phyloP scores from a whole-genome alignment of 2,888 invertebrate species.

The Andricus quercusramuli region DNA sequence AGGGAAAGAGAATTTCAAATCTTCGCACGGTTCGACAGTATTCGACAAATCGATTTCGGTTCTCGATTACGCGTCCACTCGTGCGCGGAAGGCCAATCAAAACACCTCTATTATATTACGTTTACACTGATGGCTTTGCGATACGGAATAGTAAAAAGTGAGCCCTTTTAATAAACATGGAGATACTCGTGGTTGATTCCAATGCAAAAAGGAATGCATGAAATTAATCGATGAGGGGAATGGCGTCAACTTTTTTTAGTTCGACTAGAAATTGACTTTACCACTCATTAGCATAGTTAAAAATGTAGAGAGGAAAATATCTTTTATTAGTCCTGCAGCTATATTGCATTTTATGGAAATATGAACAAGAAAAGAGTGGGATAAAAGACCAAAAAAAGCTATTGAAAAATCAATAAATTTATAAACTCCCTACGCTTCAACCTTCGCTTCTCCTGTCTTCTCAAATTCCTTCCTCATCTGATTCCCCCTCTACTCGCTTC shows the following conservation, averaged over 20 bases:
- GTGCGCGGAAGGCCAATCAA: conserved; percentile 30
- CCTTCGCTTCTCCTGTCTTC: too few species aligned
- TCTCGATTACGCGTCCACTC: conserved; percentile 45
- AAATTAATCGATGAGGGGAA: not conserved
- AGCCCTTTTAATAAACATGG: conserved; percentile 26
- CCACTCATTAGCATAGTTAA: not conserved
- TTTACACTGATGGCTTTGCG: not conserved
- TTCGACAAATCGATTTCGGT: conserved; percentile 58
- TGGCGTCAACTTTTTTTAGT: not conserved
- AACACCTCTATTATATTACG: conserved; percentile 13
- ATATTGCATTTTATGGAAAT: too few species aligned
- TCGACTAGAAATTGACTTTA: not conserved
- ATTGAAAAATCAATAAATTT: too few species aligned
- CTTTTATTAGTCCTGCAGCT: not conserved
- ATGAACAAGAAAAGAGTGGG: too few species aligned
- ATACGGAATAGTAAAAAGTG: conserved; percentile 7
- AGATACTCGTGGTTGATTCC: conserved; percentile 1
- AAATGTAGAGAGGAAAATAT: not conserved
- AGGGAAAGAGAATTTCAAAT: conserved; percentile 4
- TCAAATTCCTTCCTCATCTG: too few species aligned
- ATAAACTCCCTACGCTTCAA: too few species aligned
- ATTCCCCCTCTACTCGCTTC: too few species aligned
- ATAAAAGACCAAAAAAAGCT: too few species aligned
- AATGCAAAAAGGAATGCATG: not conserved
- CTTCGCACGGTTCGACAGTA: conserved; percentile 43